Evolutionary conservation across 2,888 invertebrate genomes (phyloP).

Genomic region (Drosophila flavopinicola): DNA sequence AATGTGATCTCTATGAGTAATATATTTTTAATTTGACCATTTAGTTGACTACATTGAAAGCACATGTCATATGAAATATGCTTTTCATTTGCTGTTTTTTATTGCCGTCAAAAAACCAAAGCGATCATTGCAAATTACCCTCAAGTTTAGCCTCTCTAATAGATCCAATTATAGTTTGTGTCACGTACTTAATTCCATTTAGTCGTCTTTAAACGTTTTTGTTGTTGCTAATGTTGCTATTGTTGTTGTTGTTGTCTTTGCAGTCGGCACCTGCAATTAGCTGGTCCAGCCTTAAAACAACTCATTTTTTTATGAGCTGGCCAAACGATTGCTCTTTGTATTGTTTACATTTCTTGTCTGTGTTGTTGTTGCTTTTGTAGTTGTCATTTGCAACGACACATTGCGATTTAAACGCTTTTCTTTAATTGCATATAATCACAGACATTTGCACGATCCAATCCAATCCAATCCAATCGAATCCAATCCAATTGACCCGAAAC

Average conservation of each 20-base stretch:
- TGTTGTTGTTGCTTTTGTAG: constrained; percentile 20
- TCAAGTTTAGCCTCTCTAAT: constrained; percentile 51
- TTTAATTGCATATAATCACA: constrained; percentile 74
- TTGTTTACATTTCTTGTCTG: constrained; percentile 18
- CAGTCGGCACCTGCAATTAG: constrained; percentile 71
- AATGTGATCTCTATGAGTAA: no score
- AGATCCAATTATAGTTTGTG: constrained; percentile 76
- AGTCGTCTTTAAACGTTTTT: constrained; percentile 69
- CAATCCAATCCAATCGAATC: constrained; percentile 40
- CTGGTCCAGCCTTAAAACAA: constrained; percentile 70
- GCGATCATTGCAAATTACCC: constrained; percentile 37
- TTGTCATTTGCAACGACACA: constrained; percentile 41
- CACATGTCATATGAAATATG: neutral
- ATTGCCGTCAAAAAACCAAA: neutral
- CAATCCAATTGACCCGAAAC: constrained; percentile 14
- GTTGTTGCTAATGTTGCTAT: constrained; percentile 19
- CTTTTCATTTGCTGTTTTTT: neutral
- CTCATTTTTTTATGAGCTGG: constrained; percentile 65
- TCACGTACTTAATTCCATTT: constrained; percentile 80
- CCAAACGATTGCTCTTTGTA: constrained; percentile 43
- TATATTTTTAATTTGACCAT: neutral
- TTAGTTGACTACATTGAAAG: neutral
- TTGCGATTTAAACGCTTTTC: constrained; percentile 68
- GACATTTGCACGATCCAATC: constrained; percentile 53
- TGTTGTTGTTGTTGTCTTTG: constrained; percentile 31